A percentile compares a stretch with the other conserved stretches of the same genome.
These are phyloP conservation scores for Drosophila pseudotalamancana DNA, from an alignment of 2,888 invertebrate genomes.

Conservation along the genomic window DNA sequence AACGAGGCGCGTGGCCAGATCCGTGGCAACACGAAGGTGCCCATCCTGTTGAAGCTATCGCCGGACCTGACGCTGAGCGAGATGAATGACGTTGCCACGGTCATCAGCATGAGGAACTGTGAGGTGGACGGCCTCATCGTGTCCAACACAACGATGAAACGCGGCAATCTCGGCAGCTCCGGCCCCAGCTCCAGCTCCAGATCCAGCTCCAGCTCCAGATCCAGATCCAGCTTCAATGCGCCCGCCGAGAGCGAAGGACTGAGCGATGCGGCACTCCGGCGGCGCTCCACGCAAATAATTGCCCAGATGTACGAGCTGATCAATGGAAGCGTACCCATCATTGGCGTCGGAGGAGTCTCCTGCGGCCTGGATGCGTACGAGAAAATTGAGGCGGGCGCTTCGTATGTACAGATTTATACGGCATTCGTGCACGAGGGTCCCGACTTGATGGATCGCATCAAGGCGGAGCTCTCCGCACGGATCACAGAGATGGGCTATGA, in stretches of 20 bases:
- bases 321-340: slow-evolving; percentile 92
- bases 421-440: slow-evolving; percentile 94
- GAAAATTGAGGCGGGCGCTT: slow-evolving; percentile 97
- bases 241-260: slow-evolving; percentile 92
- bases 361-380: slow-evolving; percentile 96
- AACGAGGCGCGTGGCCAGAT: slow-evolving; percentile 87
- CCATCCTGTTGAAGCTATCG: slow-evolving; percentile 95
- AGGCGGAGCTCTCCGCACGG: slow-evolving; percentile 90
- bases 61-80: slow-evolving; percentile 93
- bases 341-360: slow-evolving; percentile 99
- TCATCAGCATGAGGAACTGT: slow-evolving; percentile 87
- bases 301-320: slow-evolving; percentile 94
- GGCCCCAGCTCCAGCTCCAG: slow-evolving; percentile 87
- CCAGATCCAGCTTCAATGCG: too few relatives aligned
- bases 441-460: slow-evolving; percentile 91
- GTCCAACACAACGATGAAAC: slow-evolving; percentile 94
- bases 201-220: slow-evolving; percentile 87
- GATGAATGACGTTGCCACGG: slow-evolving; percentile 91
- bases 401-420: slow-evolving; percentile 95
- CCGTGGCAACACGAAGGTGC: slow-evolving; percentile 85
- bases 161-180: slow-evolving; percentile 87
- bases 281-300: slow-evolving; percentile 93
- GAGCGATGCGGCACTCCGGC: slow-evolving; percentile 95
- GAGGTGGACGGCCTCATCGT: slow-evolving; percentile 96
- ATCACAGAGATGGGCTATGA: slow-evolving; percentile 88